Evolutionary conservation across 2,888 invertebrate species (phyloP), one percentile per base, ranked within the genome.

Genomic region (Beris chalybata): DNA sequence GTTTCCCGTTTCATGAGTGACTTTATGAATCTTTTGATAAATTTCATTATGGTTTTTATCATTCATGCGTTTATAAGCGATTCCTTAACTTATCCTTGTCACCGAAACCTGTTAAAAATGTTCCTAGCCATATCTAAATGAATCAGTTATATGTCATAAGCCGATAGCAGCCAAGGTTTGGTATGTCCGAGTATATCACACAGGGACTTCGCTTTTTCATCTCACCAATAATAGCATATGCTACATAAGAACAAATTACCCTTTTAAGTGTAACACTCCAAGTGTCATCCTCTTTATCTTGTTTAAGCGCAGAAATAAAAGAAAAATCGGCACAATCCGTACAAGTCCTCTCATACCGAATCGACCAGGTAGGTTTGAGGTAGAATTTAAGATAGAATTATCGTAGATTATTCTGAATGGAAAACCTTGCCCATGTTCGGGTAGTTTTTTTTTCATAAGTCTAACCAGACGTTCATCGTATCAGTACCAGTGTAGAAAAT

Each of bases 201-300:
- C 48, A 59, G 59, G 50, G 50, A 48, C 50, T n/a, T 31, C 12
- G 59, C 48, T 59, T 48, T 48, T 59, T 59, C 48, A 48, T 48
- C 22, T 22, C 22, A 22, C 22, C 22, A 22, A 22, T 22, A 22
- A 22, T 53, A 29, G 12, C 50, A 13, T 59, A 59, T 48, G 48
- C 59, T 59, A 48, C 59, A 50, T 59, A 66, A 67, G 65, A 67
- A 69, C 69, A 69, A 69, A 69, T 69, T 67, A 69, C 69, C 69
- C 69, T 69, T 67, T 69, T 69, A 69, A 69, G 63, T 69, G 65
- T 69, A 69, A 69, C 69, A 69, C 69, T 69, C 57, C 43, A 50
- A 50, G 61, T 57, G 67, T 69, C 66, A 54, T 67, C 55, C 29
- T 56, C 32, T 52, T 67, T 57, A 57, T 58, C 58, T 55, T 56